Conservation (phyloP, 1,140 invertebrate species). For the Calliphora vicina region DNA sequence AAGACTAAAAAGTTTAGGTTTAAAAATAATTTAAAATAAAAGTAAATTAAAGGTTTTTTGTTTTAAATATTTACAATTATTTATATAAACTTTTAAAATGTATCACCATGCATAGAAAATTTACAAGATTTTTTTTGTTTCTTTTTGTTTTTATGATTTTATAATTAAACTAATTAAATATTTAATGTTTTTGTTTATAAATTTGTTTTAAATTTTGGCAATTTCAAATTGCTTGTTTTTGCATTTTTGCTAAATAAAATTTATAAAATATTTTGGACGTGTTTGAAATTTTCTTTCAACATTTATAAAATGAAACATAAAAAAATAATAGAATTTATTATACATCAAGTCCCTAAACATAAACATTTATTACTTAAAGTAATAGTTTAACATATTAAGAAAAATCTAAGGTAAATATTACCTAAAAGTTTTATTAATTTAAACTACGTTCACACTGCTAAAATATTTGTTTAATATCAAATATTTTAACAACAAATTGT, state of each 20-base stretch:
- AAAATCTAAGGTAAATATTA: too few relatives aligned
- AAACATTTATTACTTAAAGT: too few relatives aligned
- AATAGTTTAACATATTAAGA: too few relatives aligned
- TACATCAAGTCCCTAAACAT: too few relatives aligned
- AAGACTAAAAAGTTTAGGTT: not conserved
- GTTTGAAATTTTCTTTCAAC: not conserved
- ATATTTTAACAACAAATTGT: too few relatives aligned
- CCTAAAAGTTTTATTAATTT: too few relatives aligned
- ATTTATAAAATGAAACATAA: too few relatives aligned
- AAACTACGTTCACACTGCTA: too few relatives aligned
- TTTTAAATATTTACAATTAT: too few relatives aligned
- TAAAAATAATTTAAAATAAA: not conserved
- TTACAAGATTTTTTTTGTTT: conserved; percentile 33
- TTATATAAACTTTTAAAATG: not conserved
- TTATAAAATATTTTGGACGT: conserved; percentile 6
- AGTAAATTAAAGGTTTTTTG: not conserved
- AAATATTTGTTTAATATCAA: too few relatives aligned
- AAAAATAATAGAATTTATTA: too few relatives aligned
- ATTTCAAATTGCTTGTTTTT: not conserved
- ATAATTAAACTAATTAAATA: not conserved
- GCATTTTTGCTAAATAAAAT: not conserved
- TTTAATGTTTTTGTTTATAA: not conserved
- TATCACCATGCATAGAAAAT: conserved; percentile 24
- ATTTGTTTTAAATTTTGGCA: not conserved
- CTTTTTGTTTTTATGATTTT: conserved; percentile 30